Conservation (phyloP, 2,888 invertebrate genomes). For the Tetranychus piercei region DNA sequence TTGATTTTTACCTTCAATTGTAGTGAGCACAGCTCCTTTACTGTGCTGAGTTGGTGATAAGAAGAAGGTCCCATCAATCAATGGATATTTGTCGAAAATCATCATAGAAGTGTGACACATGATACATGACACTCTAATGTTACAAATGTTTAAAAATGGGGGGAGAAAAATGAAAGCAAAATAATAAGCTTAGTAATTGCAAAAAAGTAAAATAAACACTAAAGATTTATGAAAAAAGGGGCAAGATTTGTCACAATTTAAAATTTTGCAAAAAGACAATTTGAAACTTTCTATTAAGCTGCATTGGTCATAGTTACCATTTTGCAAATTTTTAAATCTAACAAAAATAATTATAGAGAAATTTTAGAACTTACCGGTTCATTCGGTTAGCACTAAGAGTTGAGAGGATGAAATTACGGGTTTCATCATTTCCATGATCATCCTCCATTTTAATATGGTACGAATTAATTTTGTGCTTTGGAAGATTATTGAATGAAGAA, state of each 20-base stretch:
- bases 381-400: constrained; percentile 78
- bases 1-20: constrained; percentile 63
- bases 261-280: too few relatives aligned
- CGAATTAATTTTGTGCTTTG: constrained; percentile 87
- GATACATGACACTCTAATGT: constrained; percentile 50
- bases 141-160: background rate
- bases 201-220: too few relatives aligned
- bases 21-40: constrained; percentile 68
- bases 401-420: constrained; percentile 81
- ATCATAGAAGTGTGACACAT: constrained; percentile 70
- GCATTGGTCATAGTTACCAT: background rate
- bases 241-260: too few relatives aligned
- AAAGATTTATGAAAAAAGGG: too few relatives aligned
- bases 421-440: constrained; percentile 95
- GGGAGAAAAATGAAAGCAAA: background rate
- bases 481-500: constrained; percentile 79
- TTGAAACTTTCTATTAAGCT: too few relatives aligned
- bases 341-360: background rate
- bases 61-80: constrained; percentile 95
- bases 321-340: background rate
- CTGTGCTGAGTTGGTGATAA: constrained; percentile 80
- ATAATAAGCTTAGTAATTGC: background rate
- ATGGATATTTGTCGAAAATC: constrained; percentile 88
- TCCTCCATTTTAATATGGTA: constrained; percentile 99
- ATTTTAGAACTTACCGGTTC: constrained; percentile 37